Evolutionary conservation across 2,888 invertebrate species (phyloP).

Genomic region (Thereva nobilitata): DNA sequence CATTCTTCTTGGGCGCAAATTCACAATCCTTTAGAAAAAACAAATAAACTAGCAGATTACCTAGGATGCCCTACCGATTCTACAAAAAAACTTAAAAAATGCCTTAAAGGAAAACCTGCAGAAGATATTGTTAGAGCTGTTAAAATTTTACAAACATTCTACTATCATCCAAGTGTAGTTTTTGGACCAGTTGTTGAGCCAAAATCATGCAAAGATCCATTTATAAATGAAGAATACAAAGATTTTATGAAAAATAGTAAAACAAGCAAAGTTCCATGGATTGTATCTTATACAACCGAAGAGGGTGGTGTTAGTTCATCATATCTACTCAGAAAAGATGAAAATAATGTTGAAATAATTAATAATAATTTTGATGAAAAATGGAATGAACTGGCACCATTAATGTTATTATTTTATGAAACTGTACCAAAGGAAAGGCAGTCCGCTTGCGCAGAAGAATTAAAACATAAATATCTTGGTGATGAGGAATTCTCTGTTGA

Average conservation of each 20-base stretch:
- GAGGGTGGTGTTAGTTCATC: slow-evolving; percentile 68
- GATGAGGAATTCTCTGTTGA: too few relatives aligned
- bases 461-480: slow-evolving; percentile 59
- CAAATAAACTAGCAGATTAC: too few relatives aligned
- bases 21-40: too few relatives aligned
- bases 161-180: slow-evolving; percentile 71
- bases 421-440: slow-evolving; percentile 52
- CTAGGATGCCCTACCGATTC: too few relatives aligned
- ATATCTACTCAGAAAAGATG: slow-evolving; percentile 47
- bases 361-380: slow-evolving; percentile 47
- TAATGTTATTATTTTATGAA: slow-evolving; percentile 66
- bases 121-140: slow-evolving; percentile 63
- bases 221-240: slow-evolving; percentile 68
- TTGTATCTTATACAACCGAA: slow-evolving; percentile 67
- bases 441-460: slow-evolving; percentile 59
- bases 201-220: slow-evolving; percentile 59
- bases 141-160: slow-evolving; percentile 55
- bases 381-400: slow-evolving; percentile 66
- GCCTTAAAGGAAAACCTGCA: slow-evolving; percentile 62
- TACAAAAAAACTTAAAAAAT: too few relatives aligned
- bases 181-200: slow-evolving; percentile 74
- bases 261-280: slow-evolving; percentile 67
- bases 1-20: slow-evolving; percentile 61
- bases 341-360: not conserved
- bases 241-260: slow-evolving; percentile 63